Percentiles rank a stretch among this genome's conserved stretches.
Evolutionary conservation across 2,113 vertebrate genomes (phyloP).

Genomic region (Cygnus buccinator): DNA sequence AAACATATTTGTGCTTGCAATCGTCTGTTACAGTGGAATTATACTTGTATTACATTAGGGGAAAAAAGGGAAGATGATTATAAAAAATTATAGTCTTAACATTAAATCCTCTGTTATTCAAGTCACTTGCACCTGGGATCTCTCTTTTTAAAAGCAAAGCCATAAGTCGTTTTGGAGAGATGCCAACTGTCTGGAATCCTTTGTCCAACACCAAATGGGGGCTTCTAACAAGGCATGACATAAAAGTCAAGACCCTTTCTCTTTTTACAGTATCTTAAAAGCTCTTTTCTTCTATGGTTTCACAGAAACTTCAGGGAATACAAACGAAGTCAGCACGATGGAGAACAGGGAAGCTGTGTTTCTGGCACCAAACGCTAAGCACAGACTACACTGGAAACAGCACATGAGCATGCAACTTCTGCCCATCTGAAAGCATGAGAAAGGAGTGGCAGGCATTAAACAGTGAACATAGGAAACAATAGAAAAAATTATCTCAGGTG

Average conservation of each 20-base stretch:
- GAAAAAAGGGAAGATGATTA: background rate
- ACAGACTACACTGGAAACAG: background rate
- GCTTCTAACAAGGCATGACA: background rate
- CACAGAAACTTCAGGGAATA: background rate
- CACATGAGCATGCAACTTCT: background rate
- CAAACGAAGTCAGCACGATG: background rate
- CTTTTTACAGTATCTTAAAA: slow-evolving; percentile 5
- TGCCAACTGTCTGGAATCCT: background rate
- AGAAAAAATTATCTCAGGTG: background rate
- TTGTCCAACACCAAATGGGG: background rate
- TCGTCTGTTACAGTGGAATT: background rate
- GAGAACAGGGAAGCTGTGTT: background rate
- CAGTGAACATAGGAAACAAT: background rate
- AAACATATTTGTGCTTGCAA: background rate
- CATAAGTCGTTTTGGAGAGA: background rate
- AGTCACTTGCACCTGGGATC: background rate
- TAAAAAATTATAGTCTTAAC: background rate
- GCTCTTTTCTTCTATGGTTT: background rate
- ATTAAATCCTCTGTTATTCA: background rate
- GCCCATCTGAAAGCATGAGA: background rate
- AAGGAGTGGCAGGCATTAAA: background rate
- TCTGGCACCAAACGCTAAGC: background rate
- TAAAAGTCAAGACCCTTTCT: background rate
- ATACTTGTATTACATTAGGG: background rate
- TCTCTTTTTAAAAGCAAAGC: background rate